A percentile compares a stretch with the other conserved stretches of the same genome.
Conservation (phyloP, 2,888 invertebrate genomes). For the Drosophila villosipedis region DNA sequence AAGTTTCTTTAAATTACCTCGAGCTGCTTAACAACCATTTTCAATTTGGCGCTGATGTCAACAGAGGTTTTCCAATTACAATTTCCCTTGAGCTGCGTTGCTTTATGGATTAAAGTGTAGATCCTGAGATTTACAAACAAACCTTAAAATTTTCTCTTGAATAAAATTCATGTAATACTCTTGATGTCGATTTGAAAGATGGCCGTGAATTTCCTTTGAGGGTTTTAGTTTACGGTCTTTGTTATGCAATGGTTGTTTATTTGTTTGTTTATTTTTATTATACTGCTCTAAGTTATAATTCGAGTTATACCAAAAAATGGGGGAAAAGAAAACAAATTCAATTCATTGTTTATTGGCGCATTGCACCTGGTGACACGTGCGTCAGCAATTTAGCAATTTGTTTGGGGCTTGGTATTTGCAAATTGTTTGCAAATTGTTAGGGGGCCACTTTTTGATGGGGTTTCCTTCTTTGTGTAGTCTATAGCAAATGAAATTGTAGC, state of each 20-base stretch:
- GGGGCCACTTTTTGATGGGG: neutral
- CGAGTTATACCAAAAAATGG: neutral
- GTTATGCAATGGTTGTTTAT: neutral
- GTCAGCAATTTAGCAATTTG: constrained; percentile 34
- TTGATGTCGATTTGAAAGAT: neutral
- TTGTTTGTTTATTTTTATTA: neutral
- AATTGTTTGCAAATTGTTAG: constrained; percentile 15
- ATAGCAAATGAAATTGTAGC: constrained; percentile 4
- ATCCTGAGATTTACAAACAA: neutral
- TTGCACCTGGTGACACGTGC: constrained; percentile 56
- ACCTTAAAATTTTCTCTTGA: neutral
- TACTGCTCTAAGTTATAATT: neutral
- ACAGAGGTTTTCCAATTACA: neutral
- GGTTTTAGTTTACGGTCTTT: neutral
- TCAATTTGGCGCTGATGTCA: neutral
- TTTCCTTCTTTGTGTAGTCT: neutral
- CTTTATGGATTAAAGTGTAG: neutral
- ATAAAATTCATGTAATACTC: neutral
- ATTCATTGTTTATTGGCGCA: constrained; percentile 12
- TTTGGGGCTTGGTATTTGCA: constrained; percentile 15
- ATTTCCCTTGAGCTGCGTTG: neutral
- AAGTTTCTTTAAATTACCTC: neutral
- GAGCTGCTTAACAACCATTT: constrained; percentile 1
- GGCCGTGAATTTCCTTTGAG: neutral
- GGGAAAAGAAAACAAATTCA: neutral